Percentiles rank a stretch among this genome's conserved stretches.
Evolutionary conservation across 2,113 vertebrate genomes (phyloP).

Genomic region (Eretmochelys imbricata): DNA sequence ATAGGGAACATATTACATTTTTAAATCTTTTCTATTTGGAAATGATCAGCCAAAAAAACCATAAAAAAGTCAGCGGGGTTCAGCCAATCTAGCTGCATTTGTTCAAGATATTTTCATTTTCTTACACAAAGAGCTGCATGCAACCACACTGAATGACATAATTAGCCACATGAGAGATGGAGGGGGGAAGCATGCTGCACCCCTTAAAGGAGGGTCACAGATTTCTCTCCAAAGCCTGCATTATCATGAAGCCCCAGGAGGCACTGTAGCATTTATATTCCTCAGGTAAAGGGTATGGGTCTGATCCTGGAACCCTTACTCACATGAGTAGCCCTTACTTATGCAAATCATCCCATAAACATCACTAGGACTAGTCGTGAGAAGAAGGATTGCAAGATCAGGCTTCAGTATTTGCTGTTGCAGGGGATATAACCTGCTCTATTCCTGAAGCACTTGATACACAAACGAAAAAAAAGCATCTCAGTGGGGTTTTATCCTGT

Average conservation of each 20-base stretch:
- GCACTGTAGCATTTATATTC: not conserved
- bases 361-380: not conserved
- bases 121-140: not conserved
- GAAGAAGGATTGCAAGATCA: not conserved
- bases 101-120: not conserved
- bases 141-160: not conserved
- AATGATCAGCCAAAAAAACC: not conserved
- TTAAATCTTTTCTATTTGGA: not conserved
- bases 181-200: not conserved
- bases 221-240: not conserved
- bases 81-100: not conserved
- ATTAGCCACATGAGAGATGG: not conserved
- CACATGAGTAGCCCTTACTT: not conserved
- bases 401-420: not conserved
- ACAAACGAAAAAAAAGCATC: not conserved
- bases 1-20: not conserved
- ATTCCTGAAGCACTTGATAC: not conserved
- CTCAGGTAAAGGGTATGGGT: not conserved
- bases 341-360: not conserved
- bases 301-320: not conserved
- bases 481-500: not conserved
- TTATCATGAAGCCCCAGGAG: not conserved
- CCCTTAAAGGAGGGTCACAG: not conserved
- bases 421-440: not conserved
- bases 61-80: not conserved